phyloP scores from a whole-genome alignment of 1,140 invertebrate species.

The Aphelinus atriplicis region DNA sequence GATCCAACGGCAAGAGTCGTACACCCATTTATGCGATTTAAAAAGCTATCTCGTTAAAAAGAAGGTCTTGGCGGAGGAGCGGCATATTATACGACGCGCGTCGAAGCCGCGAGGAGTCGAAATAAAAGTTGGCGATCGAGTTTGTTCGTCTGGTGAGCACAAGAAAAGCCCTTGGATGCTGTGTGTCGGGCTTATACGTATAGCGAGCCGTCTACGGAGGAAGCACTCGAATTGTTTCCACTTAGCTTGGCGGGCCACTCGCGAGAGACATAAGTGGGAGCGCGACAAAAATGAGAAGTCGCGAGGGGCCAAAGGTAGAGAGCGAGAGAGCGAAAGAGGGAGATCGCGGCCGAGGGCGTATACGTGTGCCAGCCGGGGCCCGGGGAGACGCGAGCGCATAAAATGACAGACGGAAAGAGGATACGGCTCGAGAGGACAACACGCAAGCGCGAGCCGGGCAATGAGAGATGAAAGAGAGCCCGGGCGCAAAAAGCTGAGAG shows the following conservation, averaged over 20 bases:
- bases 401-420: conserved; percentile 5
- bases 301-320: not conserved
- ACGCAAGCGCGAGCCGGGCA: not conserved
- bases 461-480: not conserved
- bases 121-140: conserved; percentile 19
- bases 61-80: too few species aligned
- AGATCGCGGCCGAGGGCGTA: not conserved
- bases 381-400: not conserved
- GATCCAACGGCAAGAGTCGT: too few species aligned
- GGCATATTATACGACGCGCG: too few species aligned
- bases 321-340: conserved; percentile 2
- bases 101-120: not conserved
- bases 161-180: conserved; percentile 33
- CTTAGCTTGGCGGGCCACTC: conserved; percentile 31
- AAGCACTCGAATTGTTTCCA: conserved; percentile 48
- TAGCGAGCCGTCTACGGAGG: not conserved
- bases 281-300: conserved; percentile 36
- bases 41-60: too few species aligned
- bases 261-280: not conserved
- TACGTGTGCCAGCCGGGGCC: too few species aligned
- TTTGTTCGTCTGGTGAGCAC: conserved; percentile 12
- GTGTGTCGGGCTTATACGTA: not conserved
- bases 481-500: too few species aligned
- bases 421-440: not conserved
- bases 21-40: too few species aligned